Base-by-base conservation (phyloP, 1,140 invertebrate genomes). In the Aphelinus atriplicis region DNA sequence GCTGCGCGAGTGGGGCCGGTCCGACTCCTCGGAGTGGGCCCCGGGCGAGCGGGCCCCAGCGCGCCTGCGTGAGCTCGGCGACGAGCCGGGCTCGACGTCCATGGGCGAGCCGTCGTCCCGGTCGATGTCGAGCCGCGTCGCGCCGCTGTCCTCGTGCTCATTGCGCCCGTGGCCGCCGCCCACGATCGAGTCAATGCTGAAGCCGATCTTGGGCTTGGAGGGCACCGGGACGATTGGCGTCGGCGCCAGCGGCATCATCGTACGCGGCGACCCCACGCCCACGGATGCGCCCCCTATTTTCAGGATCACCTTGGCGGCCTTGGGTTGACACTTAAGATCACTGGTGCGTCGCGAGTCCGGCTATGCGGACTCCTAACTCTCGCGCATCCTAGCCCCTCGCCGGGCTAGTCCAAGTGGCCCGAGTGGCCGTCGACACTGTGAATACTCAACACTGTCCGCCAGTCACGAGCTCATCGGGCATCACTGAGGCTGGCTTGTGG, bases 171-270 rank as follows among this genome's bases (percentile, higher is more conserved):
- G 87, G 73, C 90, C 90, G 42, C 91, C 90, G 72, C 96, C 95
- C 64, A 98, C 96, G 78, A 97, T 96, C 80, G 95, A 96, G 87
- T 97, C 96, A 84, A 98, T 97, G 81, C 95, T 96, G 84, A 97
- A 97, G 82, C 95, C 96, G 84, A 97, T 94, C 89, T 97, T 97
- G 61, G 95, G 95, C 90, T 96, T 96, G 73, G 93, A 93, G 76
- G 93, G 92, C 86, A 94, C 92, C 82, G 93, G 91, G 83, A 93
- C 91, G 81, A 95, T 93, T 88, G 94, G 93, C 82, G 94, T 95
- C 89, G 95, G 95, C 90, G 94, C 93, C 87, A 95, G 91, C 90
- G 94, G 94, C 93, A 95, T 95, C 95, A 96, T 96, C 89, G 90
- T 92, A 86, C 81, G 85, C 79, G 81, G 78, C 78, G 64, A 71